These are phyloP conservation scores for Conus canariensis DNA, from an alignment of 2,888 invertebrate genomes.

Conservation along the genomic window DNA sequence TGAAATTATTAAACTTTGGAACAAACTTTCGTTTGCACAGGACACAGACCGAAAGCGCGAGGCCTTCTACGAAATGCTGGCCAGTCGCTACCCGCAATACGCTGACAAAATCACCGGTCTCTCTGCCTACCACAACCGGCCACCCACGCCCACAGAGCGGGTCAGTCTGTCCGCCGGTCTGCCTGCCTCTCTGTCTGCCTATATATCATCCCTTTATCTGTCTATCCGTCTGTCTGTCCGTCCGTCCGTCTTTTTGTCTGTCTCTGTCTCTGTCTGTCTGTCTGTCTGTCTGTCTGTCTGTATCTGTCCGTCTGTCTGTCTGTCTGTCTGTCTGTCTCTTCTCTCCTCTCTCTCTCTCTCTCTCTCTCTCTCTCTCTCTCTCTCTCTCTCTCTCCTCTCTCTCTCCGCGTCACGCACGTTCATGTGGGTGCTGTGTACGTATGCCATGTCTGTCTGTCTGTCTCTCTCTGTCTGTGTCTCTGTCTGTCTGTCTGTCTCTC, in stretches of 20 bases:
- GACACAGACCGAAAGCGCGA: constrained; percentile 68
- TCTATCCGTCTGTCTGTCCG: neutral
- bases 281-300: constrained; percentile 9
- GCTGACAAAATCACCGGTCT: constrained; percentile 60
- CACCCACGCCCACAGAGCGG: neutral
- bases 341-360: neutral
- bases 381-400: neutral
- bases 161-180: neutral
- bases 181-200: neutral
- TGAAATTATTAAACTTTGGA: neutral
- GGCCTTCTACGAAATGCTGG: constrained; percentile 69
- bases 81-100: constrained; percentile 70
- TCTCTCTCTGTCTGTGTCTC: neutral
- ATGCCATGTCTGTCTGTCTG: too few relatives aligned
- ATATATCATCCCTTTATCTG: neutral
- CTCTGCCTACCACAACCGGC: neutral
- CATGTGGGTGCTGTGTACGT: too few relatives aligned
- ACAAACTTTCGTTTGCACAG: constrained; percentile 47
- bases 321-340: neutral
- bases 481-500: neutral
- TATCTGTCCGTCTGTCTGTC: constrained; percentile 30
- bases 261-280: neutral
- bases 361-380: neutral
- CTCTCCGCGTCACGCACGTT: too few relatives aligned
- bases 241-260: neutral